A percentile compares a stretch with the other conserved stretches of the same genome.
phyloP scores from a whole-genome alignment of 2,888 invertebrate genomes.

The Macaria liturata region DNA sequence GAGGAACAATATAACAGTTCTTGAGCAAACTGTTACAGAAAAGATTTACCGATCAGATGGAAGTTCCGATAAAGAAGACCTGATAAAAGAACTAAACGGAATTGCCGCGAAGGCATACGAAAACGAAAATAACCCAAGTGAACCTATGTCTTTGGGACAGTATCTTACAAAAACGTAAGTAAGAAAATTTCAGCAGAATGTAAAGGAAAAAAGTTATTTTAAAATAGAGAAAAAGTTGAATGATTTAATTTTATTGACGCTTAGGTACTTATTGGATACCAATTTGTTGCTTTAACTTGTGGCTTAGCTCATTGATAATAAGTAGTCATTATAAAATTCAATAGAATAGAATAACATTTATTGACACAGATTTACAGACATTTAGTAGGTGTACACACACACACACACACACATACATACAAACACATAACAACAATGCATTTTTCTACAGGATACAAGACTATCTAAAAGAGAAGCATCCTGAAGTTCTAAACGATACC shows the following conservation, averaged over 20 bases:
- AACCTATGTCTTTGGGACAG: constrained; percentile 49
- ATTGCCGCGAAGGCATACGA: constrained; percentile 39
- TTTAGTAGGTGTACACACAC: too few relatives aligned
- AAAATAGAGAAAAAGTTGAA: too few relatives aligned
- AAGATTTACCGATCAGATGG: constrained; percentile 50
- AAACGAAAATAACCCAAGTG: constrained; percentile 40
- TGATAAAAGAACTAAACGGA: constrained; percentile 46
- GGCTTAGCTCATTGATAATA: too few relatives aligned
- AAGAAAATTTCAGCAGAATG: not conserved
- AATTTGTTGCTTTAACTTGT: too few relatives aligned
- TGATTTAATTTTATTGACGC: too few relatives aligned
- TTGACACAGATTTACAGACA: too few relatives aligned
- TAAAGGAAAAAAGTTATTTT: too few relatives aligned
- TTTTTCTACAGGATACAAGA: constrained; percentile 43
- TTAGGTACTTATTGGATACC: too few relatives aligned
- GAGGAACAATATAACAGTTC: constrained; percentile 47
- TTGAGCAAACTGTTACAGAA: constrained; percentile 46
- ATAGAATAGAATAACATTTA: too few relatives aligned
- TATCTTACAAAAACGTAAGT: constrained; percentile 53
- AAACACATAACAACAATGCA: not conserved
- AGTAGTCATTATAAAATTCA: too few relatives aligned
- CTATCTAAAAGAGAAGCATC: constrained; percentile 44
- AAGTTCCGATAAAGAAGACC: constrained; percentile 17
- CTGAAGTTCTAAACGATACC: constrained; percentile 40
- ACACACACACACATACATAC: too few relatives aligned